Evolutionary conservation across 2,888 invertebrate genomes (phyloP).

Genomic region (Coelopa pilipes): DNA sequence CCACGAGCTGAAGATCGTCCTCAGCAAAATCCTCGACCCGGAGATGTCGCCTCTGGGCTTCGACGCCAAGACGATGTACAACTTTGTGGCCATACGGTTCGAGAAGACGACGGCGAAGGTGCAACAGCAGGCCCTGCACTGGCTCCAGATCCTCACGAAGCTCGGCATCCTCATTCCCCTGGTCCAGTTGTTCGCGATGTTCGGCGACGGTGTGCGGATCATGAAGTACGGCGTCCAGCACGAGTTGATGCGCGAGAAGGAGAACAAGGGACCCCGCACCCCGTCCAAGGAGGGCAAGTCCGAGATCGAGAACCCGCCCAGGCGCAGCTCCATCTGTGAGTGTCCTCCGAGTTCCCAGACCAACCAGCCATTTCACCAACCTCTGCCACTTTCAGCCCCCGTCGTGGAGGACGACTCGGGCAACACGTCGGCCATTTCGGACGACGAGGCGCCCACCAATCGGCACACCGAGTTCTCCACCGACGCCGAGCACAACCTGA

Average conservation of each 20-base stretch:
- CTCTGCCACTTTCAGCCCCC: constrained; percentile 67
- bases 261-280: constrained; percentile 47
- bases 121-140: constrained; percentile 88
- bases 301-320: constrained; percentile 63
- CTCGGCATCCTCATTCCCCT: constrained; percentile 91
- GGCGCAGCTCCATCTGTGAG: constrained; percentile 72
- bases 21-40: constrained; percentile 94
- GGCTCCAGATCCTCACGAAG: constrained; percentile 88
- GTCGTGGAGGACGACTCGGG: constrained; percentile 78
- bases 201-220: constrained; percentile 85
- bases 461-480: constrained; percentile 76
- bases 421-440: constrained; percentile 75
- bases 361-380: neutral
- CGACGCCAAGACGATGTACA: constrained; percentile 93
- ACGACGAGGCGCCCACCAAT: constrained; percentile 74
- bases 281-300: constrained; percentile 59
- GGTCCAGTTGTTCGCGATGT: constrained; percentile 87
- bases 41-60: constrained; percentile 96
- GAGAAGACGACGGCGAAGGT: constrained; percentile 82
- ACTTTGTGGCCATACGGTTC: constrained; percentile 90
- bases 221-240: constrained; percentile 72
- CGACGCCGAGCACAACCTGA: constrained; percentile 82
- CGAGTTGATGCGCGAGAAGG: constrained; percentile 66
- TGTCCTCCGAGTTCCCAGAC: constrained; percentile 30
- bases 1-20: constrained; percentile 82